A percentile compares a stretch with the other conserved stretches of the same genome.
Conservation (phyloP, 2,113 vertebrate genomes). For the Morone chrysops region DNA sequence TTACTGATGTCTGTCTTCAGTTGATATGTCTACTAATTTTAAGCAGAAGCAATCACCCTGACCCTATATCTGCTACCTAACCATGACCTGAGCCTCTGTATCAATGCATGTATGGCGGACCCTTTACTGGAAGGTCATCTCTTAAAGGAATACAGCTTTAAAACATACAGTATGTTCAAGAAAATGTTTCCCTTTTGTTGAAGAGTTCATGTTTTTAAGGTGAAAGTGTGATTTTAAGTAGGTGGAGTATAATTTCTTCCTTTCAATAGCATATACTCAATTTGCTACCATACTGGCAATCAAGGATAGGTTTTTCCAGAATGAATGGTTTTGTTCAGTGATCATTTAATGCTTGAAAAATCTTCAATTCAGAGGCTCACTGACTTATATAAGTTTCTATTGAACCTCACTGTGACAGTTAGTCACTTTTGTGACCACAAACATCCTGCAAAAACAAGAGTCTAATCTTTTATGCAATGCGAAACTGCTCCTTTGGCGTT, state of each 20-base stretch:
- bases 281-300: background rate
- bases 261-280: background rate
- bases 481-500: constrained; percentile 34
- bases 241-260: background rate
- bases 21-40: constrained; percentile 29
- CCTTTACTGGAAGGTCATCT: background rate
- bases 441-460: constrained; percentile 26
- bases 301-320: constrained; percentile 1
- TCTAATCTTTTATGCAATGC: constrained; percentile 32
- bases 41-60: constrained; percentile 27
- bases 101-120: background rate
- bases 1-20: constrained; percentile 39
- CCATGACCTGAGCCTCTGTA: background rate
- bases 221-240: background rate
- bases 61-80: constrained; percentile 2
- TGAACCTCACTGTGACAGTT: constrained; percentile 20
- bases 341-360: constrained; percentile 37
- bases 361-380: background rate
- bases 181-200: background rate
- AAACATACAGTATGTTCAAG: background rate
- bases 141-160: constrained; percentile 7
- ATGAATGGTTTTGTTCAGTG: constrained; percentile 6
- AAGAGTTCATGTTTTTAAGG: constrained; percentile 1
- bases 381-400: constrained; percentile 15
- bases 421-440: constrained; percentile 15